Evolutionary conservation across 2,113 vertebrate genomes (phyloP).

Genomic region (Callithrix jacchus): DNA sequence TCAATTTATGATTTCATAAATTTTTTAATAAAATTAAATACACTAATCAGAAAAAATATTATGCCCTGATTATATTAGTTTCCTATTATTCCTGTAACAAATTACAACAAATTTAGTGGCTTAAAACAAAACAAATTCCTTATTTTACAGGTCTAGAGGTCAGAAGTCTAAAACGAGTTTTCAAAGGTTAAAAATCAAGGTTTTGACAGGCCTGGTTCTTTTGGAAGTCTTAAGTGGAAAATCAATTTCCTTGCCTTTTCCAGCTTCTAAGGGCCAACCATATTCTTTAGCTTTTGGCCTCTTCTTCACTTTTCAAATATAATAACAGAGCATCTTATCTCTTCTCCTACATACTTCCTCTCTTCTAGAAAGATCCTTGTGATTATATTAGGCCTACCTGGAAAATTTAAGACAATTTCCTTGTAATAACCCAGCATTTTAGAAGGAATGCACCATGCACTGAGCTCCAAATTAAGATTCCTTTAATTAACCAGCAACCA

Average conservation of each 20-base stretch:
- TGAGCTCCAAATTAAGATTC: no score
- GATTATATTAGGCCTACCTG: neutral
- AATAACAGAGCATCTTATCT: neutral
- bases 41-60: neutral
- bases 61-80: neutral
- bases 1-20: neutral
- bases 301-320: neutral
- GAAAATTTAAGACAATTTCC: neutral
- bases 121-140: neutral
- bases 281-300: neutral
- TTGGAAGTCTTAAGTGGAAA: neutral
- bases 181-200: neutral
- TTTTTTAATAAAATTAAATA: neutral
- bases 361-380: neutral
- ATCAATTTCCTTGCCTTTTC: neutral
- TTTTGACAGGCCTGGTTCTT: neutral
- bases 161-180: neutral
- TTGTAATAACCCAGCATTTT: no score
- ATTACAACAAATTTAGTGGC: neutral
- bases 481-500: no score
- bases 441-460: no score
- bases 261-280: neutral
- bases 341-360: neutral
- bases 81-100: neutral
- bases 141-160: neutral